Base-by-base conservation (phyloP, 2,888 invertebrate species). In the Tiliacea citrago region DNA sequence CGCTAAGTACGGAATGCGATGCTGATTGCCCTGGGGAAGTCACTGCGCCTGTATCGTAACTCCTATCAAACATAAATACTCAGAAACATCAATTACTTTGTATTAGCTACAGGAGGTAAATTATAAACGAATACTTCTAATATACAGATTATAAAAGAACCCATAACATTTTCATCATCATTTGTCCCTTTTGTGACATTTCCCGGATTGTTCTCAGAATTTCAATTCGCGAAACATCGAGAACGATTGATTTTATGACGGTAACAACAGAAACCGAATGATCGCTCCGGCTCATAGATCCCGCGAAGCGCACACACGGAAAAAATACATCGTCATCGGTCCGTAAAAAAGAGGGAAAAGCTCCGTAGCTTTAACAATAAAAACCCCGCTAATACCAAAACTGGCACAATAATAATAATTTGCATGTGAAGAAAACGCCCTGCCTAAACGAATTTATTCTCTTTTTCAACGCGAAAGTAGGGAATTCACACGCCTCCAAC, bases 331-430 rank as follows among this genome's bases (percentile, higher is more conserved):
- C 72, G 79, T 81, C 84, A 82, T 84, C 85, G 79, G 82, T 77
- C 86, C 86, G 86, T 87, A 85, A 88, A 90, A 84, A 88, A 85
- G 79, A 81, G 84, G 83, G 77, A 68, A 86, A 87, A 88, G 84
- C 82, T 79, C 80, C 77, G 80, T 79, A 84, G 87, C 82, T 86
- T 86, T 84, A 75, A 88, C 89, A 88, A 91, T 92, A 92, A 91
- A 92, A 91, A 87, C 89, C 88, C 88, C 90, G 90, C 91, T 93
- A 93, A 93, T 93, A 91, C 92, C 87, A 87, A 79, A 90, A 90
- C 90, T 88, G 91, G 92, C 91, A 91, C 92, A 93, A 93, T 93
- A 93, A 93, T 92, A 93, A 93, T 93, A 93, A 93, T 93, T 93
- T 93, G 93, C 93, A 93, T 93, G 91, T 92, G 92, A 90, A 92